Base-by-base conservation (phyloP, 2,797 vertebrate genomes). In the Acanthiza pusilla region DNA sequence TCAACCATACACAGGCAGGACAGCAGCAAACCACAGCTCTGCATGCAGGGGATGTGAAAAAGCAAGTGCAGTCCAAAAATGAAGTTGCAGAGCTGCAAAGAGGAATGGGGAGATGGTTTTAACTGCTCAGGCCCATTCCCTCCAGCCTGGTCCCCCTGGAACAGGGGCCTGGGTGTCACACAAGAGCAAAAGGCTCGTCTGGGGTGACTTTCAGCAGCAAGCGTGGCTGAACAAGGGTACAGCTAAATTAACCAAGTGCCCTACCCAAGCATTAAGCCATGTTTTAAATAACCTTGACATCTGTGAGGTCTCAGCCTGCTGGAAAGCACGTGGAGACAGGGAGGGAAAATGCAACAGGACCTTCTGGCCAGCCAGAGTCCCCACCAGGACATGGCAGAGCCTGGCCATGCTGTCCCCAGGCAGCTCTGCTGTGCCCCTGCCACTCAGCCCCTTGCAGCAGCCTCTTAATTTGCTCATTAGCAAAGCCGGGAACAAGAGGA, bases 271-370 rank as follows among this genome's bases (percentile, higher is more conserved):
- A 60, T 48, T 70, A 80, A 79, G 40, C 84, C 25, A 10, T 26
- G 72, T 91, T 85, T 93, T 85, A 94, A 94, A 89, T 86, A 94
- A 94, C 81, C 57, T 67, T 65, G 88, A 85, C 70, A 68, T 79
- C 53, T 78, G 53, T 19, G 47, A 76, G 80, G 48, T 48, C 88
- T 89, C 71, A 77, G 82, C 68, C 74, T 68, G 58, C 40, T 58
- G 85, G 45, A 57, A 86, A 66, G 60, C 17, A 34, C 10, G 29
- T 19, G 79, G 54, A 57, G 67, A 84, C 5, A 2, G 70, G 43
- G 48, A 87, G 40, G 51, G 42, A 89, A 55, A 66, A 63, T 17
- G 60, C 0, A 0, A 83, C 27, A 54, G 48, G 60, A 51, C 55
- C 48, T 60, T 61, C 51, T 63, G 67, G 47, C 6, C 71, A 55